A percentile compares a stretch with the other conserved stretches of the same genome.
phyloP scores from a whole-genome alignment of 2,797 vertebrate species.

The Falco peregrinus region DNA sequence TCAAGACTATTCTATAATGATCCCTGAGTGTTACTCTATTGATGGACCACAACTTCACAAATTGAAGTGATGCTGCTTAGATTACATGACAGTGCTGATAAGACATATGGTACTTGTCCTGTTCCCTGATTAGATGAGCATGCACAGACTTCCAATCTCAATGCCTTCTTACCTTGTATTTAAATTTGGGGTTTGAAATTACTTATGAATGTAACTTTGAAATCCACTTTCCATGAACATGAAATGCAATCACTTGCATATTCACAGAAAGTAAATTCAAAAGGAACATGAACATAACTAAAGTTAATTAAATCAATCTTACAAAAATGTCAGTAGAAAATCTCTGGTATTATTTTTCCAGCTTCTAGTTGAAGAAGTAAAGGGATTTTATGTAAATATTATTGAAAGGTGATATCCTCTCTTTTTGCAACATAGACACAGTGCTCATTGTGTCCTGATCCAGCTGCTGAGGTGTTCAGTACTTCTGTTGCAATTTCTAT shows the following conservation, averaged over 20 bases:
- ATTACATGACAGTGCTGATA: neutral
- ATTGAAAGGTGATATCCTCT: constrained; percentile 5
- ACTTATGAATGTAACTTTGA: neutral
- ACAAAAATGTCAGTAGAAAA: constrained; percentile 26
- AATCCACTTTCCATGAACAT: constrained; percentile 10
- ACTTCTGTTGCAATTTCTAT: neutral
- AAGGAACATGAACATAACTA: neutral
- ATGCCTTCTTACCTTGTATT: neutral
- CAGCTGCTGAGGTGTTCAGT: neutral
- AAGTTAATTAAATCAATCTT: constrained; percentile 13
- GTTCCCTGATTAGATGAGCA: neutral
- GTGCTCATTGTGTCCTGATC: neutral
- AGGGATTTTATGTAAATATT: constrained; percentile 36
- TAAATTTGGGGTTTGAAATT: neutral
- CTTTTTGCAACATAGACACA: neutral
- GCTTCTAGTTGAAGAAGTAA: neutral
- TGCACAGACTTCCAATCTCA: neutral
- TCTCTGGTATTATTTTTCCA: constrained; percentile 4
- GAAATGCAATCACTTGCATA: neutral
- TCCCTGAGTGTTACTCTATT: neutral
- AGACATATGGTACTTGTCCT: neutral
- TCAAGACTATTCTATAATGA: neutral
- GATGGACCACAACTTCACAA: neutral
- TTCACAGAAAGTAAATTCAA: neutral
- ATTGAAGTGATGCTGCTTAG: neutral